A percentile compares a stretch with the other conserved stretches of the same genome.
Evolutionary conservation across 2,888 invertebrate genomes (phyloP).

Genomic region (Machimus atricapillus): DNA sequence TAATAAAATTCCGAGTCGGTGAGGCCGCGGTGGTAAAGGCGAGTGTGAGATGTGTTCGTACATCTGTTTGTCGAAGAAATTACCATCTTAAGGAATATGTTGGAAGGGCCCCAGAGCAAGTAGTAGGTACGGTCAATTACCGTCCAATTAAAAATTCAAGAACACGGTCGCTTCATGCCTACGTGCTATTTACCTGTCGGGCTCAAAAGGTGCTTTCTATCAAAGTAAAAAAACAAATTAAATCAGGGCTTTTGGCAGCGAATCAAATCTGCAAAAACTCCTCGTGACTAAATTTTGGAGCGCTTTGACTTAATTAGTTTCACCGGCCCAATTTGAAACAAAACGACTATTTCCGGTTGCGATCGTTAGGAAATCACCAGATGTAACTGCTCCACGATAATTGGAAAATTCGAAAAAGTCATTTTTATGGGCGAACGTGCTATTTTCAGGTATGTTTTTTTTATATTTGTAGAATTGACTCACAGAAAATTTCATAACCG

Average conservation of each 20-base stretch:
- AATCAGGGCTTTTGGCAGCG: slow-evolving; percentile 7
- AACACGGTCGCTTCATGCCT: background rate
- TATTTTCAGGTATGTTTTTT: background rate
- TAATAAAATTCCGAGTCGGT: background rate
- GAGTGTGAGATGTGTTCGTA: background rate
- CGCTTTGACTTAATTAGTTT: slow-evolving; percentile 12
- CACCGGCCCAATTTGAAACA: slow-evolving; percentile 6
- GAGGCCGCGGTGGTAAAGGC: background rate
- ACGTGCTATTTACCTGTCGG: background rate
- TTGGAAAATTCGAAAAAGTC: background rate
- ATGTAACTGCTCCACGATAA: background rate
- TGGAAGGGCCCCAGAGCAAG: background rate
- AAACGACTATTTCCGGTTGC: slow-evolving; percentile 27
- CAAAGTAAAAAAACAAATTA: background rate
- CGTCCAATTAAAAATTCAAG: slow-evolving; percentile 4
- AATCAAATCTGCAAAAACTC: background rate
- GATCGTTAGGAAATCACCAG: background rate
- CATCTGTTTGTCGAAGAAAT: background rate
- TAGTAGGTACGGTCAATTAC: background rate
- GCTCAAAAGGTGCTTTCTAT: background rate
- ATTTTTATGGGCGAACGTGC: background rate
- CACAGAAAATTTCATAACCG: slow-evolving; percentile 26
- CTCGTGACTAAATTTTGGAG: slow-evolving; percentile 15
- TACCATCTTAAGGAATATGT: background rate
- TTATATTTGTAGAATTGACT: slow-evolving; percentile 1